phyloP scores from a whole-genome alignment of 1,140 invertebrate species.

The Trachelipus rathkii region DNA sequence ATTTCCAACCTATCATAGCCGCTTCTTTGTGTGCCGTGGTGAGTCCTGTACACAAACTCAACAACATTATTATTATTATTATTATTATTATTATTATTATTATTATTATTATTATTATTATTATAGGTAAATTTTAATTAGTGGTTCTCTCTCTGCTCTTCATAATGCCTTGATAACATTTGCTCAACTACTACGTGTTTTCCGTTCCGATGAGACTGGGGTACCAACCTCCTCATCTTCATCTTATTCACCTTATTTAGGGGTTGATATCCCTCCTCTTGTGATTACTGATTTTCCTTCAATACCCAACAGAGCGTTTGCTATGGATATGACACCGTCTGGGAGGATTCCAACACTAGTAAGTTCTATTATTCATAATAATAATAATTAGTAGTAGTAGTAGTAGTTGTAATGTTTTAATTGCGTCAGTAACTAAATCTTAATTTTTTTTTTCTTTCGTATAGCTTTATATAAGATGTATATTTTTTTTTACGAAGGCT shows the following conservation, averaged over 20 bases:
- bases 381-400: too few species aligned
- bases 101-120: too few species aligned
- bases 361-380: slow-evolving; percentile 35
- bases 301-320: slow-evolving; percentile 58
- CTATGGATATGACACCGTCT: slow-evolving; percentile 61
- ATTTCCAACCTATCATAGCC: too few species aligned
- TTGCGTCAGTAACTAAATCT: too few species aligned
- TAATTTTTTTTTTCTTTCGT: too few species aligned
- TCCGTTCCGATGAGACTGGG: slow-evolving; percentile 39
- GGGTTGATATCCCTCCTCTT: slow-evolving; percentile 39
- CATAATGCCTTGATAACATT: slow-evolving; percentile 62
- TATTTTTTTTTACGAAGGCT: too few species aligned
- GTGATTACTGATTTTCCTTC: slow-evolving; percentile 63
- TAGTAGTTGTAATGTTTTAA: too few species aligned
- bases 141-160: slow-evolving; percentile 58
- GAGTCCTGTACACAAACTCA: too few species aligned
- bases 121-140: slow-evolving; percentile 55
- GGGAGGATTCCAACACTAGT: slow-evolving; percentile 60
- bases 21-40: too few species aligned
- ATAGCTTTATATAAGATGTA: too few species aligned
- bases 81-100: too few species aligned
- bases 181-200: slow-evolving; percentile 59
- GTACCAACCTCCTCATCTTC: not conserved
- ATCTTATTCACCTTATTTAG: not conserved
- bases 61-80: too few species aligned